These are phyloP conservation scores for Anniella stebbinsi DNA, from an alignment of 2,797 vertebrate genomes.

Conservation along the genomic window DNA sequence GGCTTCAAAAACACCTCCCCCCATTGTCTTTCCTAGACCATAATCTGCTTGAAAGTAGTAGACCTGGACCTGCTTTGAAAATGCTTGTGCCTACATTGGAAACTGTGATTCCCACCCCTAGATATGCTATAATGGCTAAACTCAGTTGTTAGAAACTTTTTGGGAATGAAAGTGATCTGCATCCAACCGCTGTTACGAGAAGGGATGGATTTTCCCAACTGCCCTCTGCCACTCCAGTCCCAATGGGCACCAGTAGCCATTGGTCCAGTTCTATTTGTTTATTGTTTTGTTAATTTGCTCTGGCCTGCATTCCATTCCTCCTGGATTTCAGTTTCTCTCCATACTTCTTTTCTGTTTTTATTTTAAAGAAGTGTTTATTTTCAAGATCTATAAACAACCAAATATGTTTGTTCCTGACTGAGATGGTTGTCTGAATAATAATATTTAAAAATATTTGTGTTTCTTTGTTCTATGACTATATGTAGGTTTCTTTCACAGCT, in stretches of 20 bases:
- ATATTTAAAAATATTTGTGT: not conserved
- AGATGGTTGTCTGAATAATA: not conserved
- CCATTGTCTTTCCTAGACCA: not conserved
- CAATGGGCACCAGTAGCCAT: not conserved
- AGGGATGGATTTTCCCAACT: not conserved
- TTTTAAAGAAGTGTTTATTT: not conserved
- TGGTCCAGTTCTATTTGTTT: not conserved
- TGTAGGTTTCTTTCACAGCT: not conserved
- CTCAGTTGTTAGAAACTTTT: not conserved
- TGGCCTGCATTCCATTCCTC: not conserved
- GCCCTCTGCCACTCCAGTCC: not conserved
- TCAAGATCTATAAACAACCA: not conserved
- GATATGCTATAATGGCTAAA: not conserved
- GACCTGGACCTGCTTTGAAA: not conserved
- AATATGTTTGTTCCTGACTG: not conserved
- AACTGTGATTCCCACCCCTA: too few species aligned
- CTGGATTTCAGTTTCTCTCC: not conserved
- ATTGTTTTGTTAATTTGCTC: not conserved
- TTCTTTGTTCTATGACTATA: not conserved
- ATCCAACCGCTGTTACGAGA: not conserved
- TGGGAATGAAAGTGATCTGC: not conserved
- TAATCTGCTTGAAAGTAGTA: constrained; percentile 2
- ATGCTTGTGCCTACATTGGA: not conserved
- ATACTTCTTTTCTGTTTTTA: not conserved
- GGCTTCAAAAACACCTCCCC: not conserved